A percentile compares a stretch with the other conserved stretches of the same genome.
These are phyloP conservation scores for Glomeris maerens DNA, from an alignment of 1,140 invertebrate species.

Conservation along the genomic window DNA sequence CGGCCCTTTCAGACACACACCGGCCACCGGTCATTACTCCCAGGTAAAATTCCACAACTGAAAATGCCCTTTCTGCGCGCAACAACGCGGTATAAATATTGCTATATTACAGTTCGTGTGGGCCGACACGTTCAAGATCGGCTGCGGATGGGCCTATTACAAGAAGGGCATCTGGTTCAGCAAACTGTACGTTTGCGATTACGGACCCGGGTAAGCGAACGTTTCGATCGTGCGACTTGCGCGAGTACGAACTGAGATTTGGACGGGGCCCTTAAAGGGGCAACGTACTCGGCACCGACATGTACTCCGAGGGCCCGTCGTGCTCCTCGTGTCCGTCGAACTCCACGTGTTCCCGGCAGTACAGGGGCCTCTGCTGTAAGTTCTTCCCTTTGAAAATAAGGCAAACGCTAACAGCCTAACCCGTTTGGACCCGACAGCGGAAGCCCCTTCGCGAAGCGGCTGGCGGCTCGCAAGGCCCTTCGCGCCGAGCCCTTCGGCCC, in stretches of 20 bases:
- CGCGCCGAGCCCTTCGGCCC: not conserved
- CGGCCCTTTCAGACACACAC: not conserved
- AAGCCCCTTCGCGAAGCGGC: not conserved
- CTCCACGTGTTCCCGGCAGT: not conserved
- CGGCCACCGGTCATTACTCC: conserved; percentile 4
- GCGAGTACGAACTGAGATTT: not conserved
- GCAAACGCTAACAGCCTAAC: not conserved
- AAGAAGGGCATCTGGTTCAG: conserved; percentile 43
- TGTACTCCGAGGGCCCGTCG: not conserved
- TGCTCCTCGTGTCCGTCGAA: not conserved
- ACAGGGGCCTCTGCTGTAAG: not conserved
- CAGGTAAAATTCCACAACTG: conserved; percentile 1
- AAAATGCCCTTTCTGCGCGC: not conserved
- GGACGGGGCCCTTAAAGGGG: not conserved
- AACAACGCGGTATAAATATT: not conserved
- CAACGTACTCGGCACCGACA: not conserved
- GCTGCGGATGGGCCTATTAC: conserved; percentile 66
- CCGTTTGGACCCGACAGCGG: not conserved
- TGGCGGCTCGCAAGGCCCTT: not conserved
- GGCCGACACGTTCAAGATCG: conserved; percentile 58
- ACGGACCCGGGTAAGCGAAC: conserved; percentile 52
- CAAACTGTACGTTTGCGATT: conserved; percentile 74
- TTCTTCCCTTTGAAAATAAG: not conserved
- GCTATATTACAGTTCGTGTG: conserved; percentile 50
- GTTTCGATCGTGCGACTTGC: not conserved